Evolutionary conservation across 2,888 invertebrate species (phyloP).

Genomic region (Ypsolopha sequella): DNA sequence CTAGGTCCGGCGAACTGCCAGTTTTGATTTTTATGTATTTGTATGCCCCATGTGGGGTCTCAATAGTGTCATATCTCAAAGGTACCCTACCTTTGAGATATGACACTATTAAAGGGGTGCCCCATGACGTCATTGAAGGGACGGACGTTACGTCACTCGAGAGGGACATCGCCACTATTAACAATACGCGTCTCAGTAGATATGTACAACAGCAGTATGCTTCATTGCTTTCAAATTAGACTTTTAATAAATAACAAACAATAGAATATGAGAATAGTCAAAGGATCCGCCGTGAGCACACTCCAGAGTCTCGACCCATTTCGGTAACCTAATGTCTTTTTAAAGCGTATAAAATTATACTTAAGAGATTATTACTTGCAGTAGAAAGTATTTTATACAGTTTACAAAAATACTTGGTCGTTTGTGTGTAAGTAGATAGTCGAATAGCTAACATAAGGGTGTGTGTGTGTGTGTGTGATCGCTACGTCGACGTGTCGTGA

Average conservation of each 20-base stretch:
- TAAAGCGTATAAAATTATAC: slow-evolving; percentile 21
- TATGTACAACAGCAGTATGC: background rate
- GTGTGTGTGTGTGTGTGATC: background rate
- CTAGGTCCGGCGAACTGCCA: too few species aligned
- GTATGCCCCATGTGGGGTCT: too few species aligned
- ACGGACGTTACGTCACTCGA: too few species aligned
- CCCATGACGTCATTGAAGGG: too few species aligned
- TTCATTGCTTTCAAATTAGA: background rate
- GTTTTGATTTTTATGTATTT: too few species aligned
- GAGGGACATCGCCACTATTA: too few species aligned
- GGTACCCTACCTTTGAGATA: too few species aligned
- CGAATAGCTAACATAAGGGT: background rate
- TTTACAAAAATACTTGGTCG: slow-evolving; percentile 30
- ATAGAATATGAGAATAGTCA: background rate
- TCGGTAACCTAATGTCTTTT: background rate
- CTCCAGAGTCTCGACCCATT: background rate
- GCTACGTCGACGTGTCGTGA: slow-evolving; percentile 1
- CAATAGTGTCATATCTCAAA: too few species aligned
- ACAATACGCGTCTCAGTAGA: background rate
- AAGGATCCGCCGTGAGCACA: background rate
- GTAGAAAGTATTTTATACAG: slow-evolving; percentile 5
- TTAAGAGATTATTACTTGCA: slow-evolving; percentile 8
- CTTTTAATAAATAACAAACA: background rate
- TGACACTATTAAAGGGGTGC: too few species aligned
- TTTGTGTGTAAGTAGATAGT: slow-evolving; percentile 16